Percentiles rank a stretch among this genome's conserved stretches.
Conservation (phyloP, 2,797 vertebrate species). For the Chelonia mydas region DNA sequence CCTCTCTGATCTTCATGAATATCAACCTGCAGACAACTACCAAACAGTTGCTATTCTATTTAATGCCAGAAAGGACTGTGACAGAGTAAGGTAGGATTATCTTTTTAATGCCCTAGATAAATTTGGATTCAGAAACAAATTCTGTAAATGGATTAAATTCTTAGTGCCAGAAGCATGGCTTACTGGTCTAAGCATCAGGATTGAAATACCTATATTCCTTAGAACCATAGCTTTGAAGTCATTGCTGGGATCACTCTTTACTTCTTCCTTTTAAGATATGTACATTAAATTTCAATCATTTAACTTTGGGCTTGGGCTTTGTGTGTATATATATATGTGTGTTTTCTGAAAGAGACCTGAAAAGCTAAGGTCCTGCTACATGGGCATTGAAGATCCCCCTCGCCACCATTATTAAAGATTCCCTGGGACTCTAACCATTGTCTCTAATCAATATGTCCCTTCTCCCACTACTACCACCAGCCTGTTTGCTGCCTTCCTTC, state of each 20-base stretch:
- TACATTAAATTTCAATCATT: neutral
- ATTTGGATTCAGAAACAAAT: slow-evolving; percentile 45
- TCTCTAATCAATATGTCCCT: neutral
- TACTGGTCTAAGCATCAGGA: neutral
- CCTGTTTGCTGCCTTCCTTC: neutral
- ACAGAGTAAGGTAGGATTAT: slow-evolving; percentile 23
- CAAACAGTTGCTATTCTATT: neutral
- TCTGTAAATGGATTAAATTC: slow-evolving; percentile 55
- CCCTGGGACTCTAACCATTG: fast-evolving
- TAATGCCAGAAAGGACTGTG: neutral
- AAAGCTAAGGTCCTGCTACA: neutral
- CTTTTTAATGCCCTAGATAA: slow-evolving; percentile 13
- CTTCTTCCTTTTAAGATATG: neutral
- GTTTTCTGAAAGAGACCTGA: neutral
- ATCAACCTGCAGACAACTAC: neutral
- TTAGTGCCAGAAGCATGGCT: neutral
- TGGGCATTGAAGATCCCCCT: neutral
- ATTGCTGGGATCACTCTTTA: neutral
- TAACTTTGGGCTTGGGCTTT: neutral
- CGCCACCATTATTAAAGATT: neutral
- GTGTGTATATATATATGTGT: fast-evolving
- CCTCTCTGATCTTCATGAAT: neutral
- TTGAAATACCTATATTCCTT: slow-evolving; percentile 17
- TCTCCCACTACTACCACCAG: neutral
- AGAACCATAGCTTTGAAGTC: neutral